Evolutionary conservation across 2,888 invertebrate species (phyloP).

Genomic region (Plebejus anna): DNA sequence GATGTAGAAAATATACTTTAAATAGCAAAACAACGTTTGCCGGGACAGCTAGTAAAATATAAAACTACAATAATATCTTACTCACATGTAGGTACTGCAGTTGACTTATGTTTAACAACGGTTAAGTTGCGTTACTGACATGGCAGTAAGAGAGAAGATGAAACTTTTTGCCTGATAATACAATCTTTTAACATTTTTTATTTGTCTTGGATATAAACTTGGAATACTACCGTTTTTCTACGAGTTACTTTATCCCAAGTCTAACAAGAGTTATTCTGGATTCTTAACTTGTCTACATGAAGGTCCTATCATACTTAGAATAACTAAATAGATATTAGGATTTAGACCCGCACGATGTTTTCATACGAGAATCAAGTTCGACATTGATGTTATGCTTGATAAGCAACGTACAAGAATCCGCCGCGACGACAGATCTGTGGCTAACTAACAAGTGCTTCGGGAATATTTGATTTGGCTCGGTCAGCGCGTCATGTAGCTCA

Average conservation of each 20-base stretch:
- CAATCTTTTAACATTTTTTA: not conserved
- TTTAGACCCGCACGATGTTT: not conserved
- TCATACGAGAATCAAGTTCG: not conserved
- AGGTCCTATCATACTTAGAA: no score
- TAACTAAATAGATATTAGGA: not conserved
- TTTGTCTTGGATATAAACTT: not conserved
- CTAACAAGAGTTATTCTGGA: not conserved
- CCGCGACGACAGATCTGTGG: conserved; percentile 28
- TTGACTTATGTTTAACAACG: not conserved
- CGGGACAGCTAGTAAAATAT: not conserved
- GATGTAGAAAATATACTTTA: no score
- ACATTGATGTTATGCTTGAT: not conserved
- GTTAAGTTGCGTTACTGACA: not conserved
- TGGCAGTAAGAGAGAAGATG: not conserved
- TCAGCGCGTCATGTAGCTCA: conserved; percentile 38
- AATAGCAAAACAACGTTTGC: no score
- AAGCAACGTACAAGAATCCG: conserved; percentile 6
- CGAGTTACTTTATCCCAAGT: not conserved
- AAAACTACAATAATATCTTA: not conserved
- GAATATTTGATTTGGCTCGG: conserved; percentile 39
- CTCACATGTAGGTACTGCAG: no score
- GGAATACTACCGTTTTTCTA: not conserved
- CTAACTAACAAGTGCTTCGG: conserved; percentile 37
- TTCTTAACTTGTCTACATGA: not conserved
- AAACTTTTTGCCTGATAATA: not conserved